These are phyloP conservation scores for Hippocampus kuda DNA, from an alignment of 2,797 vertebrate genomes.

Conservation along the genomic window DNA sequence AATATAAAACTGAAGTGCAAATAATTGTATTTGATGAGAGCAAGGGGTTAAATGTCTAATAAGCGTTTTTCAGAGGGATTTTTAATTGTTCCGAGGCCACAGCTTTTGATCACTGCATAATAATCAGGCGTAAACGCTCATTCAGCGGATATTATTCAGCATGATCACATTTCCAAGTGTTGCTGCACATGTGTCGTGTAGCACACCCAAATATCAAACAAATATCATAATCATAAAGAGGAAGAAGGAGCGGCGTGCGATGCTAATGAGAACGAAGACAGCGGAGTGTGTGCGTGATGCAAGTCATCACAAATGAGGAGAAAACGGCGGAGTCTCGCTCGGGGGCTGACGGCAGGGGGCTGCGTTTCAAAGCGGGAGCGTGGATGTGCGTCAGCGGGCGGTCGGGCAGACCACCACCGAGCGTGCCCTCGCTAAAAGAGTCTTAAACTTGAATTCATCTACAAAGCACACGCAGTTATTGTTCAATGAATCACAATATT, in stretches of 20 bases:
- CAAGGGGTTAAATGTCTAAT: background rate
- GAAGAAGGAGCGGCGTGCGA: background rate
- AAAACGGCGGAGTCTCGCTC: background rate
- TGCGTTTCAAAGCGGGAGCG: background rate
- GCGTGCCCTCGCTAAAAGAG: background rate
- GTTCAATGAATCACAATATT: background rate
- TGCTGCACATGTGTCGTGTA: background rate
- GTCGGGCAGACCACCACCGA: background rate
- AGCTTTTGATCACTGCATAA: background rate
- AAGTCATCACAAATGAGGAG: constrained; percentile 1
- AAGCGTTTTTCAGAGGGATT: background rate
- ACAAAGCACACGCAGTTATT: background rate
- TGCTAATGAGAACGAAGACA: background rate
- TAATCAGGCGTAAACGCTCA: background rate
- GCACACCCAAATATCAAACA: background rate
- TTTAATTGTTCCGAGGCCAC: background rate
- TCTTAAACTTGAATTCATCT: background rate
- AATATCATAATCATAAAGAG: background rate
- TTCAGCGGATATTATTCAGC: constrained; percentile 5
- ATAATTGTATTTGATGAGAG: background rate
- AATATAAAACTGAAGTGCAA: background rate
- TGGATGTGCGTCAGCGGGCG: background rate
- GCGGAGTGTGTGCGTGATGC: background rate
- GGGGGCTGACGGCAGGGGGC: background rate
- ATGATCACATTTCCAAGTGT: constrained; percentile 5